Evolutionary conservation across 1,140 invertebrate genomes (phyloP).

Genomic region (Stegodyphus mimosarum): DNA sequence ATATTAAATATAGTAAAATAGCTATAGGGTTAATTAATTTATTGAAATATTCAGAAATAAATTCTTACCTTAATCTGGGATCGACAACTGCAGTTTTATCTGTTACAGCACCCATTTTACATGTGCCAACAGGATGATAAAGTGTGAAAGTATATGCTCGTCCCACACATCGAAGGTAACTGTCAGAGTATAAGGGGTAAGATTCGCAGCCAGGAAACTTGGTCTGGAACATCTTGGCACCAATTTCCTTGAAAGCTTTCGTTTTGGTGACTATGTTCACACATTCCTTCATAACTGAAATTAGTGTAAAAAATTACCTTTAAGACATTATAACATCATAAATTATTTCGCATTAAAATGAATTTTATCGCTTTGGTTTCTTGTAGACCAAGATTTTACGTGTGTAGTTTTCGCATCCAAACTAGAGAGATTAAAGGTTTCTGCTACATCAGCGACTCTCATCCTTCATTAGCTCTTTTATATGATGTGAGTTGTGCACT

Average conservation of each 20-base stretch:
- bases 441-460: too few species aligned
- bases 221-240: constrained; percentile 75
- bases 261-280: constrained; percentile 75
- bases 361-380: too few species aligned
- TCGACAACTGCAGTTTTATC: constrained; percentile 74
- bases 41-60: too few species aligned
- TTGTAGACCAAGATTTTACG: too few species aligned
- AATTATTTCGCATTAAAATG: not conserved
- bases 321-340: not conserved
- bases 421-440: too few species aligned
- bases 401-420: too few species aligned
- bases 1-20: too few species aligned
- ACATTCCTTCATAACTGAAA: constrained; percentile 62
- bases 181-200: constrained; percentile 78
- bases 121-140: constrained; percentile 84
- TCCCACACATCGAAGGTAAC: constrained; percentile 83
- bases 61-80: constrained; percentile 72
- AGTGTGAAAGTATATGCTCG: constrained; percentile 78
- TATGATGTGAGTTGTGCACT: too few species aligned
- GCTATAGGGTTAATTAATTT: too few species aligned
- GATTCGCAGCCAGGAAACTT: constrained; percentile 84
- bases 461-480: too few species aligned
- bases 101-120: constrained; percentile 82
- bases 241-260: constrained; percentile 82
- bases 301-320: not conserved